Evolutionary conservation across 2,113 vertebrate species (phyloP).

Genomic region (Sander vitreus): DNA sequence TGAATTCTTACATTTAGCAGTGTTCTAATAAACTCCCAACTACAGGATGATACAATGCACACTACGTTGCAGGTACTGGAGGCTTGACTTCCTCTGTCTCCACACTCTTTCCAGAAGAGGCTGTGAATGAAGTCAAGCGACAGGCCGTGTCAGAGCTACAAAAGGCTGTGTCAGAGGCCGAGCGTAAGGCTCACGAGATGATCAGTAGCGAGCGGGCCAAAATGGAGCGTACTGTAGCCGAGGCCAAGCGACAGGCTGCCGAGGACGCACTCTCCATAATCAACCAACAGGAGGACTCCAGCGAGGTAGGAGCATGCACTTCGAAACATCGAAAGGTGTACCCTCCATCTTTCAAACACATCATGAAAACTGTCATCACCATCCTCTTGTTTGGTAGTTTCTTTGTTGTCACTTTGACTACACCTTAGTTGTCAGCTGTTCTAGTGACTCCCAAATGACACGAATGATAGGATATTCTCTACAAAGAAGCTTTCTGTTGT

Average conservation of each 20-base stretch:
- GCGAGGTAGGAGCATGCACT: conserved; percentile 87
- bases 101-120: conserved; percentile 91
- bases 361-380: background rate
- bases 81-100: conserved; percentile 70
- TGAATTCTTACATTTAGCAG: background rate
- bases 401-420: background rate
- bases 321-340: background rate
- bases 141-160: conserved; percentile 98
- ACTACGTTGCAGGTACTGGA: conserved; percentile 66
- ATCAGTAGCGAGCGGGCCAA: conserved; percentile 94
- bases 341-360: conserved; percentile 14
- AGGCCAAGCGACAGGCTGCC: conserved; percentile 94
- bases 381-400: background rate
- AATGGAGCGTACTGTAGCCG: conserved; percentile 95
- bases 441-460: background rate
- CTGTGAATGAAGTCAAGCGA: conserved; percentile 97
- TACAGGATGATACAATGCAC: conserved; percentile 39
- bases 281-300: conserved; percentile 98
- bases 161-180: conserved; percentile 95
- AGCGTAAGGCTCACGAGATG: conserved; percentile 96
- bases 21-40: background rate
- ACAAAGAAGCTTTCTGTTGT: background rate
- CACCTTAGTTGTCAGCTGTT: conserved; percentile 17
- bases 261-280: conserved; percentile 93
- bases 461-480: conserved; percentile 1